Evolutionary conservation across 1,140 invertebrate species (phyloP).

Genomic region (Fopius arisanus): DNA sequence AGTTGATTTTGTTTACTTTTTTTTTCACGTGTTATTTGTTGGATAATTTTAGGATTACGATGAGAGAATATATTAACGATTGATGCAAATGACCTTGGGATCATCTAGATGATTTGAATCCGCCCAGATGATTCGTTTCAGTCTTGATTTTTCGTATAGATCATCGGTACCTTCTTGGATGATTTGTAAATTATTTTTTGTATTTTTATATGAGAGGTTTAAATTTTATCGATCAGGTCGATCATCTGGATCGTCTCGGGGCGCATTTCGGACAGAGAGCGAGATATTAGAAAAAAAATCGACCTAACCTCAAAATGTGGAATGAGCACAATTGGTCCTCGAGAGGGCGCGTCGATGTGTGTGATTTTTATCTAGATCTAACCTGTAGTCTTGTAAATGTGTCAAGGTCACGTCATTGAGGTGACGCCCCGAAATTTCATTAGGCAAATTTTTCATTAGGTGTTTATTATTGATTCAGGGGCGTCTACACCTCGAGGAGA

Average conservation of each 20-base stretch:
- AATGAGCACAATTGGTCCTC: not conserved
- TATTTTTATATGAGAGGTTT: not conserved
- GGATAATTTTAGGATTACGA: not conserved
- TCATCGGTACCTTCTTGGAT: not conserved
- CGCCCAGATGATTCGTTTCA: not conserved
- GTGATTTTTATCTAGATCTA: not conserved
- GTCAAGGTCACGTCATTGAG: not conserved
- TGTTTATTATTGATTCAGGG: not conserved
- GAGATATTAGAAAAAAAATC: not conserved
- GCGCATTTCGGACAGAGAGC: not conserved
- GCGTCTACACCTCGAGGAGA: conserved; percentile 20
- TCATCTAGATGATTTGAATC: not conserved
- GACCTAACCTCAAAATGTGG: not conserved
- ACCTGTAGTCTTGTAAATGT: not conserved
- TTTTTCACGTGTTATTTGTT: conserved; percentile 12
- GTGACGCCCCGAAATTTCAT: not conserved
- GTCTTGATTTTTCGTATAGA: not conserved
- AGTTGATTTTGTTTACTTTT: conserved; percentile 33
- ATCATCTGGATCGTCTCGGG: too few species aligned
- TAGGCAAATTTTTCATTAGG: not conserved
- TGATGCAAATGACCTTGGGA: too few species aligned
- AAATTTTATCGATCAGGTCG: not conserved
- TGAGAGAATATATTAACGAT: not conserved
- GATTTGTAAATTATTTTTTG: conserved; percentile 2
- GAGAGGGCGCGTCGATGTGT: conserved; percentile 4